These are phyloP conservation scores for Nymphalis urticae DNA, from an alignment of 2,888 invertebrate species.

Conservation along the genomic window DNA sequence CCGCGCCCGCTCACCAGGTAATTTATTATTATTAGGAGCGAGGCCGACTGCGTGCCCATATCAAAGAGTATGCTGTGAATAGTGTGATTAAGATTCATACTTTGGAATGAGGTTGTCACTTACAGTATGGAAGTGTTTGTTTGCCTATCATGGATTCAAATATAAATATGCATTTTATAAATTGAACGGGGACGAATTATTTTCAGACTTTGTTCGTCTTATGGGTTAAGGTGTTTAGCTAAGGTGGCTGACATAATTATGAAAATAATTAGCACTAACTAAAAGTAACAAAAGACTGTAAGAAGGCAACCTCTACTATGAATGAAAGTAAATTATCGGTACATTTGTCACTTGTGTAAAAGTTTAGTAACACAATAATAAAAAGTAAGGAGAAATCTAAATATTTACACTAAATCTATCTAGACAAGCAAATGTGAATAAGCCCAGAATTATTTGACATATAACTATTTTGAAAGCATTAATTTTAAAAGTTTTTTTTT, in stretches of 20 bases:
- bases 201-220: not conserved
- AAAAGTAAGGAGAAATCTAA: not conserved
- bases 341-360: not conserved
- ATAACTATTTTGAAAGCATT: not conserved
- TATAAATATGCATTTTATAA: not conserved
- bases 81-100: too few relatives aligned
- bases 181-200: not conserved
- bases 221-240: too few relatives aligned
- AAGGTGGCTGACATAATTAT: too few relatives aligned
- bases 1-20: conserved; percentile 74
- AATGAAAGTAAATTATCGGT: not conserved
- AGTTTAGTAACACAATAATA: not conserved
- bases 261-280: too few relatives aligned
- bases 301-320: not conserved
- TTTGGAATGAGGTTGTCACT: conserved; percentile 32
- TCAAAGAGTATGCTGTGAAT: too few relatives aligned
- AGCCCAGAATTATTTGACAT: too few relatives aligned
- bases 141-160: not conserved
- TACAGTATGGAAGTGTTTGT: not conserved
- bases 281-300: not conserved
- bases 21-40: conserved; percentile 70
- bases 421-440: conserved; percentile 3
- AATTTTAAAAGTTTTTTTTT: not conserved
- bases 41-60: conserved; percentile 24
- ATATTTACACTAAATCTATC: not conserved